phyloP scores from a whole-genome alignment of 2,888 invertebrate genomes.

The Meghimatium bilineatum region DNA sequence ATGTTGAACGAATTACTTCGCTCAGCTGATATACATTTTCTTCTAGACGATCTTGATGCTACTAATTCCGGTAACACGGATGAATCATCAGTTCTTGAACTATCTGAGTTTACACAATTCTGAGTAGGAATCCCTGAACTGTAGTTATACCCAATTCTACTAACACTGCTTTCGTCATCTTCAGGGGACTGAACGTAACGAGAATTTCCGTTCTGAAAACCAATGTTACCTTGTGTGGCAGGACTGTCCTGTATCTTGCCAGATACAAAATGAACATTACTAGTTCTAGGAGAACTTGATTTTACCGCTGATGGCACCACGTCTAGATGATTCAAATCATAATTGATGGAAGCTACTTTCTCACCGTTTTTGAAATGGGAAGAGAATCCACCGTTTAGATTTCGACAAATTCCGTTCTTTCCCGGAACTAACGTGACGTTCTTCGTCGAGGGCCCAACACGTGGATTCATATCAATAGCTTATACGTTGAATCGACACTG shows the following conservation, averaged over 20 bases:
- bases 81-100: background rate
- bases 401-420: conserved; percentile 34
- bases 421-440: background rate
- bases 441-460: conserved; percentile 31
- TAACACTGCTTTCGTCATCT: background rate
- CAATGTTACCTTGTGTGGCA: background rate
- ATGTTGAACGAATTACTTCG: conserved; percentile 31
- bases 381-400: conserved; percentile 29
- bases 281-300: background rate
- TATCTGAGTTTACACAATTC: background rate
- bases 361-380: conserved; percentile 34
- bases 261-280: conserved; percentile 17
- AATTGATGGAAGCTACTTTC: conserved; percentile 11
- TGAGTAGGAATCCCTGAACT: background rate
- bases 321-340: conserved; percentile 36
- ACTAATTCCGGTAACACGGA: background rate
- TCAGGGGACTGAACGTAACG: background rate
- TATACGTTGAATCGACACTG: background rate
- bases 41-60: background rate
- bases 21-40: background rate
- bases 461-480: conserved; percentile 32
- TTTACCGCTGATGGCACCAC: conserved; percentile 19
- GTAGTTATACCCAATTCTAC: background rate
- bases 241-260: background rate
- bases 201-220: background rate